phyloP scores from a whole-genome alignment of 1,140 invertebrate species.

The Calliphora vicina region DNA sequence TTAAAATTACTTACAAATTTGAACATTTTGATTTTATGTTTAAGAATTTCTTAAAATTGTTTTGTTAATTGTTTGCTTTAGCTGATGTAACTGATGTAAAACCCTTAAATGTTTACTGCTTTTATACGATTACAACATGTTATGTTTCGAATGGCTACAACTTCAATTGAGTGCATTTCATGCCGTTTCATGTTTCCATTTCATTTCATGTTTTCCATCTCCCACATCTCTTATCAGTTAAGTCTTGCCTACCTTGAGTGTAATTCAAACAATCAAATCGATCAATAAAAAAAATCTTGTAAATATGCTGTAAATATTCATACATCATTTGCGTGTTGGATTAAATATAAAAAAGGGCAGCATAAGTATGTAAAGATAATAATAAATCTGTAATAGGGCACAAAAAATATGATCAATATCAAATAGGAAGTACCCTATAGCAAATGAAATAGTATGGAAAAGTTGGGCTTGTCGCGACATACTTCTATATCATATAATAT shows the following conservation, averaged over 20 bases:
- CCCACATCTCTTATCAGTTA: background rate
- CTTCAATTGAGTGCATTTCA: background rate
- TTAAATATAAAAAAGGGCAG: background rate
- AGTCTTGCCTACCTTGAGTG: background rate
- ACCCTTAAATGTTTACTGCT: background rate
- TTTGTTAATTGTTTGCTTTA: constrained; percentile 30
- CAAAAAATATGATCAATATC: background rate
- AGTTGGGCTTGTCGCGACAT: no score
- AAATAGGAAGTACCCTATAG: no score
- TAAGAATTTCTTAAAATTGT: constrained; percentile 26
- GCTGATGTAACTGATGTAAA: constrained; percentile 42
- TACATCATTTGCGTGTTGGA: background rate
- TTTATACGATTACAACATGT: constrained; percentile 42
- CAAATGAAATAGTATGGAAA: no score
- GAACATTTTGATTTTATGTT: constrained; percentile 54
- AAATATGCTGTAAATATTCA: background rate
- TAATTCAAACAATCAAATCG: background rate
- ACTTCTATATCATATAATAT: no score
- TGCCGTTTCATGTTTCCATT: background rate
- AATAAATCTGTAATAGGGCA: background rate
- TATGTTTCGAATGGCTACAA: background rate
- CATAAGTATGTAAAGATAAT: background rate
- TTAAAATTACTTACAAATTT: constrained; percentile 53
- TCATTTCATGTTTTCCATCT: background rate
- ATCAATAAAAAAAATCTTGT: background rate